Conservation (phyloP, 2,888 invertebrate species). For the Meteorus cinctellus region DNA sequence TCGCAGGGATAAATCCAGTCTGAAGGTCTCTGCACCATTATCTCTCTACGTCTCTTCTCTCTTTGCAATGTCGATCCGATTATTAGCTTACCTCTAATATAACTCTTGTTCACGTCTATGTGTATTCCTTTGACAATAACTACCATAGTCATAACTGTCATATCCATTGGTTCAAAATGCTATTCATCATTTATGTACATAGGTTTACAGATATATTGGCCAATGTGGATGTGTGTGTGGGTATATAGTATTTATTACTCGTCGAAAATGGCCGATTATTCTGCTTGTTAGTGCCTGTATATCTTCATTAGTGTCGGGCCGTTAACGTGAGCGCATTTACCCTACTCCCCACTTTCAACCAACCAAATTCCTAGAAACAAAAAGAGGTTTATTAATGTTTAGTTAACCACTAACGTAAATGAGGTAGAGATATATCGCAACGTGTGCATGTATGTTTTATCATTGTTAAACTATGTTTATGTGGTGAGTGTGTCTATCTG, state of each 20-base stretch:
- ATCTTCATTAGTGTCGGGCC: slow-evolving; percentile 54
- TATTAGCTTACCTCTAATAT: slow-evolving; percentile 20
- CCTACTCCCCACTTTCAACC: background rate
- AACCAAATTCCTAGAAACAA: slow-evolving; percentile 35
- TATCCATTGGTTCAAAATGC: background rate
- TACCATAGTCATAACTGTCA: slow-evolving; percentile 31
- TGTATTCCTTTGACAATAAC: slow-evolving; percentile 19
- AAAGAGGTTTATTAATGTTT: slow-evolving; percentile 19
- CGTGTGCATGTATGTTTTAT: background rate
- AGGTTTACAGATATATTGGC: background rate
- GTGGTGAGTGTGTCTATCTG: background rate
- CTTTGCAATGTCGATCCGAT: slow-evolving; percentile 21
- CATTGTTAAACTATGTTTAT: background rate
- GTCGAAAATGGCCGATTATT: slow-evolving; percentile 51
- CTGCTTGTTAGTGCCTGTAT: slow-evolving; percentile 50
- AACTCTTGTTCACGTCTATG: slow-evolving; percentile 8
- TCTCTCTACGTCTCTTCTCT: slow-evolving; percentile 17
- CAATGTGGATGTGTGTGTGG: background rate
- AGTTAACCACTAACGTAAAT: slow-evolving; percentile 18
- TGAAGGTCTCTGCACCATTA: slow-evolving; percentile 11
- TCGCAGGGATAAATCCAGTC: slow-evolving; percentile 30
- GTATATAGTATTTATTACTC: slow-evolving; percentile 44
- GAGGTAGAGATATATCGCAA: slow-evolving; percentile 20
- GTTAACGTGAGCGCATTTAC: slow-evolving; percentile 46
- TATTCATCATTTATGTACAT: slow-evolving; percentile 10